Percentiles rank a stretch among this genome's conserved stretches.
phyloP scores from a whole-genome alignment of 2,888 invertebrate species.

The Dicycla oo region DNA sequence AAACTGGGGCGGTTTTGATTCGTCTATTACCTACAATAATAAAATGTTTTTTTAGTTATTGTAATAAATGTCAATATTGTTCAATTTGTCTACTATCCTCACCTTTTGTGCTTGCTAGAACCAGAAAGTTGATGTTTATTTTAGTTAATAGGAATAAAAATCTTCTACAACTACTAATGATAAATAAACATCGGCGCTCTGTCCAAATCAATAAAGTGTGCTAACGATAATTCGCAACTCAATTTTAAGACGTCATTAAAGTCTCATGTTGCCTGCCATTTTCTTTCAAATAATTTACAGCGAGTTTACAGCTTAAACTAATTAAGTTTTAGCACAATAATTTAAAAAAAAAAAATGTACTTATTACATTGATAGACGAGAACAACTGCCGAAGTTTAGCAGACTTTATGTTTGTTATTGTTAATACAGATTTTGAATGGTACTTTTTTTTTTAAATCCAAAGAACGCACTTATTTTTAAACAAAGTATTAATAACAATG shows the following conservation, averaged over 20 bases:
- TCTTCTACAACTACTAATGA: slow-evolving; percentile 18
- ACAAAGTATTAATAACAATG: neutral
- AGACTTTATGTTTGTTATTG: too few relatives aligned
- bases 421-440: too few relatives aligned
- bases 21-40: slow-evolving; percentile 89
- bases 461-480: too few relatives aligned
- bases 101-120: slow-evolving; percentile 54
- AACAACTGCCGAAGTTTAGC: too few relatives aligned
- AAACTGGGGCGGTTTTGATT: slow-evolving; percentile 93
- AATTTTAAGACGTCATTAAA: slow-evolving; percentile 13
- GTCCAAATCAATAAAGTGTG: slow-evolving; percentile 12
- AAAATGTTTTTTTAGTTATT: slow-evolving; percentile 7
- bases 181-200: slow-evolving; percentile 38
- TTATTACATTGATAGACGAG: too few relatives aligned
- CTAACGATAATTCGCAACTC: slow-evolving; percentile 11
- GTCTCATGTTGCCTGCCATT: neutral
- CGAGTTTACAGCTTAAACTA: neutral
- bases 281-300: neutral
- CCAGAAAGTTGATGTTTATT: slow-evolving; percentile 50
- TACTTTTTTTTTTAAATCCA: too few relatives aligned
- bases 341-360: too few relatives aligned
- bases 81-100: slow-evolving; percentile 48
- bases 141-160: slow-evolving; percentile 28
- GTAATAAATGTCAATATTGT: slow-evolving; percentile 24
- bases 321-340: too few relatives aligned